Base-by-base conservation (phyloP, 2,113 vertebrate genomes). In the Nycticebus coucang region DNA sequence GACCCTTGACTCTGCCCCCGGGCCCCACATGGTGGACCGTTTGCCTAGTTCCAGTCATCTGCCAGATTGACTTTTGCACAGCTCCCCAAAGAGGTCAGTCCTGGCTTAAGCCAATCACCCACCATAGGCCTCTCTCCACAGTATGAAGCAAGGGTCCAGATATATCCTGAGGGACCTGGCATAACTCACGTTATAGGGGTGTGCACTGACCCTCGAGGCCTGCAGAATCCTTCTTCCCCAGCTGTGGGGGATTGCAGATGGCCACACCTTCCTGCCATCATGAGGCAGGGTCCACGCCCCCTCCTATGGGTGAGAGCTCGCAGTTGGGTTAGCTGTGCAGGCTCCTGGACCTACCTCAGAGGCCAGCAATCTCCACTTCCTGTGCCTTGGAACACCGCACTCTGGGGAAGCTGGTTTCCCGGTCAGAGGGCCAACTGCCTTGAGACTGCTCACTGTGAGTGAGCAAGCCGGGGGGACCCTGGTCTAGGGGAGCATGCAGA, bases 401-500 rank as follows among this genome's bases (percentile, higher is more conserved):
- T 22, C 89, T 2, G 1, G 9, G 4, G 41, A 37, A 86, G 45
- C 45, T 18, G 2, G 28, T 1, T 4, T 1, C 53, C 22, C 3
- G 1, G 0, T 1, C 9, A 1, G 71, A 57, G 85, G 53, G 26
- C 59, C 37, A n/a, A 0, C 2, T 64, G 19, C 55, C 59, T 35
- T 7, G 9, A 18, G 64, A 19, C 33, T 1, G 1, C 41, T 60
- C 37, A 53, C 93, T 15, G 10, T 1, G 9, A n/a, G 13, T 1
- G 13, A n/a, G 15, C 72, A 75, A 37, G 45, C 12, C 21, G 19
- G 0, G 15, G 62, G 24, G 0, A 7, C 60, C 41, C 57, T 3
- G 1, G 0, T 6, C 24, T 24, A 78, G 7, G 22, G 87, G 57
- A n/a, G 4, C 0, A 0, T 60, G 50, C 53, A 26, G 8, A 45